Evolutionary conservation across 2,113 vertebrate species (phyloP), one percentile per base, ranked within the genome.

Genomic region (Sapayoa aenigma): DNA sequence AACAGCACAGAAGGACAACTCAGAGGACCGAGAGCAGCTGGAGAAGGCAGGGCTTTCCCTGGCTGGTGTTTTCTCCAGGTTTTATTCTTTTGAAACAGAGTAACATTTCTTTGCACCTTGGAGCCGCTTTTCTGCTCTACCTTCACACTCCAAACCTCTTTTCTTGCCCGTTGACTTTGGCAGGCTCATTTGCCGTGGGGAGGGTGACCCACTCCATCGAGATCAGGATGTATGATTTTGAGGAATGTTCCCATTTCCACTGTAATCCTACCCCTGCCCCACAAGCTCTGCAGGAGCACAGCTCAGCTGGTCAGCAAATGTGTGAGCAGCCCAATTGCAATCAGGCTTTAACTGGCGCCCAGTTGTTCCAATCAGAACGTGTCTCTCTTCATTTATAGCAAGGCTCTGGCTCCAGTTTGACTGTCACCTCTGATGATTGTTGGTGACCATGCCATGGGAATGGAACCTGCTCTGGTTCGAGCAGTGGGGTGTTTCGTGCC

Each of bases 191-290:
- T 42, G 24, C 66, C 30, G 0, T 3, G n/a, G 44, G 35, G 9
- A 79, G 9, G 39, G 62, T 33, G 62, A 60, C 77, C 2, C 9
- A 10, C 28, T 60, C 77, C 1, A 0, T 7, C 5, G 28, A 55
- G 60, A 89, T 42, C 49, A 47, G 60, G 41, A 14, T 6, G 11
- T 27, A 1, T 55, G 87, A 79, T 87, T 92, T 37, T 67, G 71
- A 68, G 87, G 69, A 72, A 59, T 27, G 23, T 92, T 90, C 71
- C 75, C 23, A 8, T 83, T 95, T 73, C 85, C 72, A 95, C 23
- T 2, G 0, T 13, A 52, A 85, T 47, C 63, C 74, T 28, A 10
- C 18, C 35, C 58, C 39, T 85, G 87, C 74, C 84, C 84, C 69
- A 18, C n/a, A 1, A 47, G 49, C 58, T 72, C 35, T 0, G 8